Conservation (phyloP, 37 sponge, comb jelly and placozoan species). For the Axinella damicornis region DNA sequence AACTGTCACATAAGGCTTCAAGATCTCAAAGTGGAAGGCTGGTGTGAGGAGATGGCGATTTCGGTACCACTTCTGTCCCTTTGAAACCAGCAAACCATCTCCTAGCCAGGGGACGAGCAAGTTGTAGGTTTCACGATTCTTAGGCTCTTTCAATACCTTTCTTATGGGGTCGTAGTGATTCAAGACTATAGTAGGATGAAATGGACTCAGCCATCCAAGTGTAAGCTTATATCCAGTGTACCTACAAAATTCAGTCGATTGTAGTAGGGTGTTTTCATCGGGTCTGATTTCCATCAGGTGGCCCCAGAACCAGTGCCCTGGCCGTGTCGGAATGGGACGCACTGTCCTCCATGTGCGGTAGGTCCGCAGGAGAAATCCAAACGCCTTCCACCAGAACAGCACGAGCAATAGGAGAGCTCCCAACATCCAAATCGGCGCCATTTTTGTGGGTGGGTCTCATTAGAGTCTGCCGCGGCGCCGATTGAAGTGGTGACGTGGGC, state of each 20-base stretch:
- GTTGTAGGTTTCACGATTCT: background rate
- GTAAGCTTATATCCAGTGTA: background rate
- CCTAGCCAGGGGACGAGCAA: conserved; percentile 17
- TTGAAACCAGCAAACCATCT: conserved; percentile 54
- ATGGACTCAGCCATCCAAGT: background rate
- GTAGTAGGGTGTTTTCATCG: background rate
- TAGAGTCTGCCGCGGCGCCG: too few relatives aligned
- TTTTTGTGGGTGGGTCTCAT: too few relatives aligned
- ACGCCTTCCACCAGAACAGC: too few relatives aligned
- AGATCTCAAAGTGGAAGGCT: conserved; percentile 71
- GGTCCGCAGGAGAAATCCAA: too few relatives aligned
- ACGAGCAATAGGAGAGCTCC: too few relatives aligned
- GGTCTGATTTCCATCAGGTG: background rate
- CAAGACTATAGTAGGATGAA: background rate
- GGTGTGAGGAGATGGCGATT: too few relatives aligned
- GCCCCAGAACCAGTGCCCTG: conserved; percentile 15
- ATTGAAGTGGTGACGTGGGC: too few relatives aligned
- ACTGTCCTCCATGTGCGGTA: too few relatives aligned
- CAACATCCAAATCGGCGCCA: too few relatives aligned
- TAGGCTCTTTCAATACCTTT: conserved; percentile 8
- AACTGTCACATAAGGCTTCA: conserved; percentile 61
- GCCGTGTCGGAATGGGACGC: too few relatives aligned
- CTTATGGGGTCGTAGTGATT: background rate
- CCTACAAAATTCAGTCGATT: too few relatives aligned
- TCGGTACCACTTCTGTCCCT: conserved; percentile 64